A percentile compares a stretch with the other conserved stretches of the same genome.
phyloP scores from a whole-genome alignment of 2,888 invertebrate genomes.

The Chymomyza caudatula region DNA sequence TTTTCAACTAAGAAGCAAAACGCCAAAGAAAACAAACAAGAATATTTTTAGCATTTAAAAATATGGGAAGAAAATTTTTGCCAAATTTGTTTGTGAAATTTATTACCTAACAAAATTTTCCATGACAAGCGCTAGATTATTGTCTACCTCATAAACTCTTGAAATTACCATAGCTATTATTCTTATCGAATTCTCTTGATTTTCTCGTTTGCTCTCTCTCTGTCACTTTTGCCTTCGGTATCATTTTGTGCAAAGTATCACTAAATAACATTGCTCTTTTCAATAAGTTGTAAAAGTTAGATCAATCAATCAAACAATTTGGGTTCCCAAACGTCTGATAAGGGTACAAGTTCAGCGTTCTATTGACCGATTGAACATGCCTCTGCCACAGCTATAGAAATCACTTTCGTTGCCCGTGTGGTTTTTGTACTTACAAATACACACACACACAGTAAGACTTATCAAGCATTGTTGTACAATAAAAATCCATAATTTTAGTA shows the following conservation, averaged over 20 bases:
- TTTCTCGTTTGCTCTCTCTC: too few species aligned
- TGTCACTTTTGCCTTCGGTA: background rate
- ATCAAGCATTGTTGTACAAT: background rate
- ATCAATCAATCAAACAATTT: background rate
- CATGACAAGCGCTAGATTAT: slow-evolving; percentile 29
- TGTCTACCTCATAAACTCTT: background rate
- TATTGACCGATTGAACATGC: slow-evolving; percentile 14
- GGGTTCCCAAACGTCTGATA: slow-evolving; percentile 28
- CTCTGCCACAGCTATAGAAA: slow-evolving; percentile 6
- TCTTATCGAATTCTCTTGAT: too few species aligned
- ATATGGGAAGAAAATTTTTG: background rate
- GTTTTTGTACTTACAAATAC: background rate
- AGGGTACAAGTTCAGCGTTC: slow-evolving; percentile 50
- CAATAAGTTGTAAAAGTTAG: background rate
- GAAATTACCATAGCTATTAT: background rate
- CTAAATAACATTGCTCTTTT: background rate
- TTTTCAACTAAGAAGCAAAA: too few species aligned
- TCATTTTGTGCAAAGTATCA: background rate
- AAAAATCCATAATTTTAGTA: background rate
- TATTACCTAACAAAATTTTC: slow-evolving; percentile 41
- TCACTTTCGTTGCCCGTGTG: slow-evolving; percentile 2
- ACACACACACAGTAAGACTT: background rate
- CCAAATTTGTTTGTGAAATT: slow-evolving; percentile 12
- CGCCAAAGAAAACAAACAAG: background rate
- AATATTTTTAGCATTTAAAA: background rate